Evolutionary conservation across 64 coral and sea anemone species (phyloP), one percentile per base, ranked within the genome.

Genomic region (Montipora foliosa): DNA sequence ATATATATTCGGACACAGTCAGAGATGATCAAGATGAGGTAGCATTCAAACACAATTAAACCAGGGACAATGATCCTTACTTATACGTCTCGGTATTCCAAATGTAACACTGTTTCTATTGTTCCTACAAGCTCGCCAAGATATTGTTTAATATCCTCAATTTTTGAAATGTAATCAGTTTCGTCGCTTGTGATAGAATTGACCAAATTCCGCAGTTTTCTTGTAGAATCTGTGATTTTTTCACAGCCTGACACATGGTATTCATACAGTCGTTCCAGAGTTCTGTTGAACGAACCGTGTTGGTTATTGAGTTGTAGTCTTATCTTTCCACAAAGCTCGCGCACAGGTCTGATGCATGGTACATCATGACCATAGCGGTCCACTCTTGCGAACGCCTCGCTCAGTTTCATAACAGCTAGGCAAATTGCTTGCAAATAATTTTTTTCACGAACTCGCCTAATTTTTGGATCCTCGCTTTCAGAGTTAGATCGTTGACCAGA

Each of bases 331-430:
- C 95, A 94, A 25, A 99, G 86, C 76, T 99, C 98, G 13, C 98
- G 92, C 16, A 96, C 89, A 3, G 98, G 79, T 14, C 98, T 84
- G 53, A 96, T 94, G 20, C 88, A 99, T 5, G 98, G 98, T 0
- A 99, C 84, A 5, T 95, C 98, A 13, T 96, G 92, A 17, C 98
- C 95, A 66, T 99, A 99, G 0, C 98, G 89, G 70, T 99, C 98
- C 16, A 99, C 75, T 15, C 85, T 76, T 44, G 80, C 92, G 49
- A 96, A 99, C 37, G 92, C 86, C 58, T 90, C 72, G 50, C 81
- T 92, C 3, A 98, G 52, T 79, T 95, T 98, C 67, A 95, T 90
- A 67, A 92, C 93, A 72, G 96, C 92, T 1, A 81, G 59, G 6
- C 79, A 79, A 22, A 98, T 80, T 19, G 88, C 94, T 44, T 95